Base-by-base conservation (phyloP, 2,888 invertebrate species). In the Lithophane socia region DNA sequence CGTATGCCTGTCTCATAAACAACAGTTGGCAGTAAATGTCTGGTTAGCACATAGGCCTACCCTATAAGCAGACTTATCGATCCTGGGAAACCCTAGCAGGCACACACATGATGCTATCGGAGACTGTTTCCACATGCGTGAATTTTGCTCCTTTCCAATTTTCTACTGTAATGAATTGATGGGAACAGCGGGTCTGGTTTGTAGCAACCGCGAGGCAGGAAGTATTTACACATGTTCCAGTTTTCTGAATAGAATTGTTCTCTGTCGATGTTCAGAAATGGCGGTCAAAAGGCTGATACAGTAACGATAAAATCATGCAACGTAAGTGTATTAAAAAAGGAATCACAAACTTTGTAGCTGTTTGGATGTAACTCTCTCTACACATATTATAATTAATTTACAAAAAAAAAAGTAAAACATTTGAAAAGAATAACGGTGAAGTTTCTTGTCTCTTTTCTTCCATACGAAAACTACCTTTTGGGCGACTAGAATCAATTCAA, bases 31-130 rank as follows among this genome's bases (percentile, higher is more conserved):
- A 49, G 24, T 71, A 71, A 64, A 65, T n/a, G 54, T 84, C 61
- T 65, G 64, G 52, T 54, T 54, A 77, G 61, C 77, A 61, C 65
- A 44, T 49, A 80, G 64, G 65, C 69, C 56, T 80, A 47, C 56
- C 65, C 58, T 80, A 7, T 24, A 65, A 47, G 49, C 54, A 52
- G 58, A 73, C 70, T 54, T 79, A 85, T 85, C 66, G 81, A 80
- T 80, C 74, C 63, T 67, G 81, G 82, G 70, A 82, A 82, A 63
- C 81, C 70, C 76, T 70, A 49, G 21, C 18, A 58, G 49, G 13
- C 61, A 9, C 37, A 37, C 42, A 18, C 37, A 12, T 60, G 47
- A 29, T 60, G 21, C 47, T 64, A 79, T 63, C 64, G 29, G 49
- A 47, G 68, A 47, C n/a, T 70, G 47, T 71, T 65, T 44, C 64